Evolutionary conservation across 2,797 vertebrate genomes (phyloP), one percentile per base, ranked within the genome.

Genomic region (Microcaecilia unicolor): DNA sequence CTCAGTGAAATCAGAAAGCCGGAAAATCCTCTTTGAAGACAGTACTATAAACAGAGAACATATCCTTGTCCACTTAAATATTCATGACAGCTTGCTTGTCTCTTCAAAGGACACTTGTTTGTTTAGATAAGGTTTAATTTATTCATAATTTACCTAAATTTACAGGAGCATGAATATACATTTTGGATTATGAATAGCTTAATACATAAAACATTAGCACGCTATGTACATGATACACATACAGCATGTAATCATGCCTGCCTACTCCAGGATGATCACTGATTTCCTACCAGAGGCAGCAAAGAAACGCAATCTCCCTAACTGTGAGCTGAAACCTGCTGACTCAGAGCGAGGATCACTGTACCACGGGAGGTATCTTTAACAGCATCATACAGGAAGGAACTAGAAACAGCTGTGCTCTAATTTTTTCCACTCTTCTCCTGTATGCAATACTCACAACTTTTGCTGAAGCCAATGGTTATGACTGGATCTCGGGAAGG

Each of bases 121-220:
- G 80, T 80, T 82, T 83, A 81, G 80, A 81, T 83, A 83, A 83
- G 78, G 79, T 80, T 83, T 84, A 84, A 85, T 83, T 80, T 82
- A 83, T 84, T 83, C 83, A 80, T 83, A 71, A 81, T 83, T 84
- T 78, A 83, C 79, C 76, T 78, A 73, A 78, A 83, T 80, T 78
- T 82, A 72, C 64, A 71, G 72, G 51, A 63, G 64, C 48, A 41
- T 73, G 70, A 73, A 56, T 78, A 78, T 75, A 81, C 76, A 59
- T 78, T 80, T 76, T 71, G 70, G 72, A 62, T 30, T 73, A 48
- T 74, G 64, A 80, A 75, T 55, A 55, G 62, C 56, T 14, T 59
- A 60, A 79, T 73, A 73, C 75, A 76, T 74, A 82, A 82, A 80
- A 76, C 76, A 74, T 81, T 63, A 66, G 51, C 25, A 32, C 73